Percentiles rank a stretch among this genome's conserved stretches.
phyloP scores from a whole-genome alignment of 1,140 invertebrate genomes.

The Drosophila takahashii region DNA sequence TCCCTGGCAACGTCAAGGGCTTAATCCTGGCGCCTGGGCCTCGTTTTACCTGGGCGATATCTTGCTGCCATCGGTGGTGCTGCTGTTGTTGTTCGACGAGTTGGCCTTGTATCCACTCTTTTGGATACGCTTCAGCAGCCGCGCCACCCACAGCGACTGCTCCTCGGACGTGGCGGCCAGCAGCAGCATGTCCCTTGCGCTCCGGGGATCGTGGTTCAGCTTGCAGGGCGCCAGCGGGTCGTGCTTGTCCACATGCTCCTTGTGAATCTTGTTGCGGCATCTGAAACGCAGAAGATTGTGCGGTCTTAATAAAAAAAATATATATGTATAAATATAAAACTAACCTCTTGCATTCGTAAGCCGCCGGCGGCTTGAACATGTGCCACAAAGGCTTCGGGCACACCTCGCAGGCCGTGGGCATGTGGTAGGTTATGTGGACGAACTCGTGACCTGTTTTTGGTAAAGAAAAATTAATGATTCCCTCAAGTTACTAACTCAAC shows the following conservation, averaged over 20 bases:
- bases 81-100: conserved; percentile 87
- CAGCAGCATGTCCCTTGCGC: conserved; percentile 95
- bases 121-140: conserved; percentile 96
- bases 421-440: conserved; percentile 97
- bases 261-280: conserved; percentile 98
- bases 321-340: neutral
- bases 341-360: conserved; percentile 96
- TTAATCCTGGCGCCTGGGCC: conserved; percentile 4
- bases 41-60: conserved; percentile 88
- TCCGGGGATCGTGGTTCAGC: conserved; percentile 96
- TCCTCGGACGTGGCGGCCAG: conserved; percentile 93
- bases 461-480: too few relatives aligned
- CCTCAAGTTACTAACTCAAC: too few relatives aligned
- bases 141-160: conserved; percentile 96
- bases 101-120: conserved; percentile 97
- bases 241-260: conserved; percentile 96
- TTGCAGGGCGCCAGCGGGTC: conserved; percentile 94
- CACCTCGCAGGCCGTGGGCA: conserved; percentile 98
- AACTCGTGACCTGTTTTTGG: conserved; percentile 93
- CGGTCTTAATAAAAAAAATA: too few relatives aligned
- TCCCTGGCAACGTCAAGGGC: conserved; percentile 11
- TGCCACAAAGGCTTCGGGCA: conserved; percentile 98
- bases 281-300: too few relatives aligned
- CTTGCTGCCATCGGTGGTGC: conserved; percentile 87
- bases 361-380: conserved; percentile 97